These are phyloP conservation scores for Callocephalon fimbriatum DNA, from an alignment of 2,113 vertebrate species.

Conservation along the genomic window DNA sequence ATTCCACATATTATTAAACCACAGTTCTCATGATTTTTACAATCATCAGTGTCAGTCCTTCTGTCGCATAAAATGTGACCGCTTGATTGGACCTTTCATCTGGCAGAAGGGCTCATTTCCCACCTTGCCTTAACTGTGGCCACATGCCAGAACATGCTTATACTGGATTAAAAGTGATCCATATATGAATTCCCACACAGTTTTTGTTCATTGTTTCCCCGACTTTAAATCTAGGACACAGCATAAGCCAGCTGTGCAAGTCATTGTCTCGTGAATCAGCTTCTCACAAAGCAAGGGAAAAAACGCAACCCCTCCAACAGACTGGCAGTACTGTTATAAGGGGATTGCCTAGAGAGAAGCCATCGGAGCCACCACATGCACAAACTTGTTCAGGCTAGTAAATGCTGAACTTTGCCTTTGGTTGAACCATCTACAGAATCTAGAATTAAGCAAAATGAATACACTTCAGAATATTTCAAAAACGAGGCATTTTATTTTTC, in stretches of 20 bases:
- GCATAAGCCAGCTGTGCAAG: slow-evolving; percentile 39
- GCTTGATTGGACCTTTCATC: neutral
- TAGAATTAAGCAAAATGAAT: slow-evolving; percentile 27
- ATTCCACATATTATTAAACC: neutral
- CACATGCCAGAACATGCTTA: neutral
- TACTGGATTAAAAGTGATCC: neutral
- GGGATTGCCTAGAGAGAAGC: slow-evolving; percentile 23
- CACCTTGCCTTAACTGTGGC: neutral
- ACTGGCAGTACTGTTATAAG: neutral
- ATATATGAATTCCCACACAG: neutral
- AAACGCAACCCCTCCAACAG: neutral
- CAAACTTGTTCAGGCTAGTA: slow-evolving; percentile 17
- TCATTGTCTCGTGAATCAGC: slow-evolving; percentile 41
- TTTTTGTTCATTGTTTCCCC: neutral
- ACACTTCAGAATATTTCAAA: neutral
- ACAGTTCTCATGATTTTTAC: neutral
- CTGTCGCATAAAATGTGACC: neutral
- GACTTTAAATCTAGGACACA: slow-evolving; percentile 28
- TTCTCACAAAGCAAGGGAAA: neutral
- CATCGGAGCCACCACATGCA: neutral
- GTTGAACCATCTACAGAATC: slow-evolving; percentile 33
- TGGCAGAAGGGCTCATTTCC: neutral
- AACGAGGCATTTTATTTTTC: neutral
- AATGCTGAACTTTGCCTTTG: slow-evolving; percentile 12
- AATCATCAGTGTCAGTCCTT: neutral